Base-by-base conservation (phyloP, 2,113 vertebrate genomes). In the Notechis scutatus region DNA sequence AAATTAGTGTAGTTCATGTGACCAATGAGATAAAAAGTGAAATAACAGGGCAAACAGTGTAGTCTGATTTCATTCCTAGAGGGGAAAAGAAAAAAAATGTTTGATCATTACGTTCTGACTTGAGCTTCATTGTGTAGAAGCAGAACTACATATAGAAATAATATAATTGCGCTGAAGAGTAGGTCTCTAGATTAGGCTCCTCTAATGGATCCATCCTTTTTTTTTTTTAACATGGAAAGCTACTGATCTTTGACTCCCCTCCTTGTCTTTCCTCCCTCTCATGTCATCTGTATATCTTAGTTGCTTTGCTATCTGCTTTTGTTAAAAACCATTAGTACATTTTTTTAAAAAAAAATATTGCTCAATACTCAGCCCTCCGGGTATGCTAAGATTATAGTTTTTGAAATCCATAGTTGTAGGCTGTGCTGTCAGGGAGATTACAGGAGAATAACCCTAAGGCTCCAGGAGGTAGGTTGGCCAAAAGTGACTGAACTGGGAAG, bases 401-500 rank as follows among this genome's bases (percentile, higher is more conserved):
- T 21, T 81, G 34, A 81, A 81, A 81, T 81, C 74, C 18, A 18
- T 39, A 42, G 34, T 21, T 3, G 0, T 81, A 81, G 74, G 69
- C 39, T 81, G 69, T 81, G 69, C 74, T 42, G 18, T 42, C 18
- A 39, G 74, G 18, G 34, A 81, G 34, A 42, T 39, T 81, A 42
- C 18, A 81, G 34, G 34, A 81, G 74, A 21, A 8, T 42, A 81
- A 39, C 34, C 18, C 34, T 39, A 81, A 42, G 69, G 34, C 15
- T 81, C 69, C n/a, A 39, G 18, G 34, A 81, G 20, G 34, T 42
- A 42, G 57, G 69, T 50, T 92, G 87, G 94, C 95, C 92, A 93
- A 89, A 94, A 93, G 93, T 57, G 29, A 91, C 20, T 59, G 61
- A 94, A 23, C 50, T 94, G 50, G 55, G 26, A 3, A 81, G 59